Conservation (phyloP, 2,888 invertebrate genomes). For the Melanostoma mellinum region DNA sequence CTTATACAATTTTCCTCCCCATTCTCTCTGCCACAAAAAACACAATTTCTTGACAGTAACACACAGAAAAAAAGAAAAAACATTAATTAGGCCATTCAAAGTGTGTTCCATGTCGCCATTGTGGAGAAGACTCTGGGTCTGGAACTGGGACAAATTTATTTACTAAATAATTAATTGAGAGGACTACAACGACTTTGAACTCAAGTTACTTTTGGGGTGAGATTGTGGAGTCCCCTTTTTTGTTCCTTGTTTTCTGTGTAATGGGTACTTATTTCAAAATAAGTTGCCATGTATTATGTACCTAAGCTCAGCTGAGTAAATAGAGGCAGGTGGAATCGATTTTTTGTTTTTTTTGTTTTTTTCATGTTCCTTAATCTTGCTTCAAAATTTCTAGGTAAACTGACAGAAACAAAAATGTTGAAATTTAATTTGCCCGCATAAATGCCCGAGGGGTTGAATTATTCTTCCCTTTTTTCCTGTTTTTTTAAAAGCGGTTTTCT, state of each 20-base stretch:
- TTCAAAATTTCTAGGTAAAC: conserved; percentile 36
- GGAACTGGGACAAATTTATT: conserved; percentile 59
- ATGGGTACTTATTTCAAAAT: conserved; percentile 25
- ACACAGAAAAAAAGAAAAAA: conserved; percentile 37
- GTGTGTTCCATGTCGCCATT: conserved; percentile 50
- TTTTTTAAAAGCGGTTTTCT: not conserved
- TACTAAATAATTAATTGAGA: conserved; percentile 66
- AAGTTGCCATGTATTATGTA: conserved; percentile 19
- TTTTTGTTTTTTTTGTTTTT: conserved; percentile 15
- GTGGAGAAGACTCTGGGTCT: conserved; percentile 3
- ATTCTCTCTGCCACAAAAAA: not conserved
- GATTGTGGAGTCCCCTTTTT: conserved; percentile 7
- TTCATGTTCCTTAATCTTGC: conserved; percentile 22
- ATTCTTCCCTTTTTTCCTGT: conserved; percentile 1
- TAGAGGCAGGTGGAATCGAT: conserved; percentile 56
- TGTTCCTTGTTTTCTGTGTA: not conserved
- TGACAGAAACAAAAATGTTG: conserved; percentile 23
- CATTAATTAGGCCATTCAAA: conserved; percentile 64
- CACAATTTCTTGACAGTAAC: conserved; percentile 19
- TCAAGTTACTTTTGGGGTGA: conserved; percentile 33
- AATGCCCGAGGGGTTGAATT: conserved; percentile 33
- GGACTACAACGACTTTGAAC: conserved; percentile 47
- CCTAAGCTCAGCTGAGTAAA: conserved; percentile 4
- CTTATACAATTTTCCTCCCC: not conserved
- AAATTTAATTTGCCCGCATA: conserved; percentile 63